Conservation (phyloP, 2,888 invertebrate species). For the Strigamia maritima region DNA sequence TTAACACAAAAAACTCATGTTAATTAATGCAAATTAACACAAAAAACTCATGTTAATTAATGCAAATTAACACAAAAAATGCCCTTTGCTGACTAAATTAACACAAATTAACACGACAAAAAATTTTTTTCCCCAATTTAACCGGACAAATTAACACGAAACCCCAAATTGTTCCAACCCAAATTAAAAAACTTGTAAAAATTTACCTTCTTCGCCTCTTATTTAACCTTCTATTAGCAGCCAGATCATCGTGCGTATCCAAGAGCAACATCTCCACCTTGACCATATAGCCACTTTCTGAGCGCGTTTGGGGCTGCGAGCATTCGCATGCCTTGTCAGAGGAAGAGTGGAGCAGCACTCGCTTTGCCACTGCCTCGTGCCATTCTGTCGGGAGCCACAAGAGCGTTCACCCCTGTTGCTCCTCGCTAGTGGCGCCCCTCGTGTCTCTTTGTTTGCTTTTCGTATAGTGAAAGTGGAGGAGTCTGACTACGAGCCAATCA, state of each 20-base stretch:
- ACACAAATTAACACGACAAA: too few species aligned
- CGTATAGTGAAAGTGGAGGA: slow-evolving; percentile 11
- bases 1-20: too few species aligned
- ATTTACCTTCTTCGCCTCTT: neutral
- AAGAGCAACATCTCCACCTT: slow-evolving; percentile 21
- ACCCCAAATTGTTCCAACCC: too few species aligned
- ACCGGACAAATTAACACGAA: too few species aligned
- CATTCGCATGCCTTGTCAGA: slow-evolving; percentile 1
- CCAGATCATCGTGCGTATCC: neutral
- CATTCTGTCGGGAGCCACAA: slow-evolving; percentile 27
- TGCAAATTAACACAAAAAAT: too few species aligned
- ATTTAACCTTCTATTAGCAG: neutral
- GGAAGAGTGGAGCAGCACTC: neutral
- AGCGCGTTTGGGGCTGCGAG: neutral
- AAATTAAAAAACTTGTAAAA: neutral
- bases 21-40: too few species aligned
- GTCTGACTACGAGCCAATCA: neutral
- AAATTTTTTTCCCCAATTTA: too few species aligned
- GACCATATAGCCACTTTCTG: neutral
- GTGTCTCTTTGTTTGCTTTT: slow-evolving; percentile 14
- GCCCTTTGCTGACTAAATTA: too few species aligned
- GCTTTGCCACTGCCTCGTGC: slow-evolving; percentile 17
- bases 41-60: too few species aligned
- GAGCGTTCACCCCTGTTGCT: slow-evolving; percentile 27
- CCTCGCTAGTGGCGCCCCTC: slow-evolving; percentile 27